phyloP scores from a whole-genome alignment of 2,888 invertebrate genomes.

The Drosophila neonasuta region DNA sequence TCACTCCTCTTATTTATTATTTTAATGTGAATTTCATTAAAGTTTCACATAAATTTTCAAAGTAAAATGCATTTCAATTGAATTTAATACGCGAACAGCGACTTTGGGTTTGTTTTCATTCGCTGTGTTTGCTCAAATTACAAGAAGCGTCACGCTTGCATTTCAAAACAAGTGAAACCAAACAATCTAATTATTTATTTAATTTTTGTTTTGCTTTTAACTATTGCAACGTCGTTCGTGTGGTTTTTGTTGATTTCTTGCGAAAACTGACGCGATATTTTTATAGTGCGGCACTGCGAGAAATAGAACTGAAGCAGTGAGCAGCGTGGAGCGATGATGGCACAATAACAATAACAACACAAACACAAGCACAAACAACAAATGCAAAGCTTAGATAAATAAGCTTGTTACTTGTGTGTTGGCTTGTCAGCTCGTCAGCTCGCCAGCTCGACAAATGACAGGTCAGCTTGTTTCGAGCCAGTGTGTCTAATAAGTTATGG shows the following conservation, averaged over 20 bases:
- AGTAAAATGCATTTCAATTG: slow-evolving; percentile 16
- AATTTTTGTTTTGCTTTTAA: slow-evolving; percentile 15
- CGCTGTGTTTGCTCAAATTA: slow-evolving; percentile 27
- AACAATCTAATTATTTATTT: slow-evolving; percentile 44
- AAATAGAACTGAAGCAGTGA: slow-evolving; percentile 38
- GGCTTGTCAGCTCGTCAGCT: slow-evolving; percentile 9
- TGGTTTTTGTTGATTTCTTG: slow-evolving; percentile 41
- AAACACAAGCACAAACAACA: slow-evolving; percentile 11
- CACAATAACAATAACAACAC: slow-evolving; percentile 24
- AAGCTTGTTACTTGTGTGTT: slow-evolving; percentile 34
- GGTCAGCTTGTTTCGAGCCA: slow-evolving; percentile 58
- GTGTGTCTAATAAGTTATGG: slow-evolving; percentile 10
- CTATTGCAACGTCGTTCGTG: slow-evolving; percentile 5
- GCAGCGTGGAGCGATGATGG: not conserved
- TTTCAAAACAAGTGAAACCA: slow-evolving; percentile 32
- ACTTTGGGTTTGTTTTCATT: slow-evolving; percentile 17
- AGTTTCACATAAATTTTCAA: slow-evolving; percentile 3
- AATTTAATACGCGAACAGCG: not conserved
- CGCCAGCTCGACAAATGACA: slow-evolving; percentile 43
- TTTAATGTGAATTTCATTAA: not conserved
- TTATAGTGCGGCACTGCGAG: slow-evolving; percentile 19
- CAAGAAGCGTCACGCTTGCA: slow-evolving; percentile 33
- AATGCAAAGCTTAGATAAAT: slow-evolving; percentile 55
- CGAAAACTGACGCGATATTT: slow-evolving; percentile 51
- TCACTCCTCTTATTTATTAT: not conserved